A percentile compares a stretch with the other conserved stretches of the same genome.
These are phyloP conservation scores for Dinoponera quadriceps DNA, from an alignment of 1,140 invertebrate species.

Conservation along the genomic window DNA sequence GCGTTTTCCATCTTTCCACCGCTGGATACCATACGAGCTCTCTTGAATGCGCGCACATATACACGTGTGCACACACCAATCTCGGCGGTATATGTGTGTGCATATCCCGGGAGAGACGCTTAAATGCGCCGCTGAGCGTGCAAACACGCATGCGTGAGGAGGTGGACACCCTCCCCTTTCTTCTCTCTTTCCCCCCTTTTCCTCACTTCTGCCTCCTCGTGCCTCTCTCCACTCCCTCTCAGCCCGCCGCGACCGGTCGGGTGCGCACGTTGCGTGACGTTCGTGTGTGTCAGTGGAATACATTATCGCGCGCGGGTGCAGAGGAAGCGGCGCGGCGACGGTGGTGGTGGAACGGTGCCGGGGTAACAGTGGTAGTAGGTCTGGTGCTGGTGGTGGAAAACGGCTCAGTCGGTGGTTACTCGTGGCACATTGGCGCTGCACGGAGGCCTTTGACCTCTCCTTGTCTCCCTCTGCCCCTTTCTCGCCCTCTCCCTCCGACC, in stretches of 20 bases:
- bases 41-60: slow-evolving; percentile 34
- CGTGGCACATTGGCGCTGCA: slow-evolving; percentile 80
- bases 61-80: too few species aligned
- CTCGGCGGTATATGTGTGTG: slow-evolving; percentile 22
- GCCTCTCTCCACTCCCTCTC: not conserved
- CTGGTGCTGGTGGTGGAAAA: slow-evolving; percentile 68
- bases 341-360: slow-evolving; percentile 51
- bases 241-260: slow-evolving; percentile 10
- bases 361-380: slow-evolving; percentile 62
- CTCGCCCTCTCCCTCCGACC: slow-evolving; percentile 66
- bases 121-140: slow-evolving; percentile 67
- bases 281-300: slow-evolving; percentile 76
- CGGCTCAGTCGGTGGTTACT: slow-evolving; percentile 80
- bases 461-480: slow-evolving; percentile 49
- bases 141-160: slow-evolving; percentile 70
- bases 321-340: slow-evolving; percentile 59
- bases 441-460: slow-evolving; percentile 85
- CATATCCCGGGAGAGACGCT: slow-evolving; percentile 65
- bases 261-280: slow-evolving; percentile 58
- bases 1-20: slow-evolving; percentile 33
- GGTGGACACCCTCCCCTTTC: slow-evolving; percentile 28
- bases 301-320: slow-evolving; percentile 73
- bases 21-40: slow-evolving; percentile 56
- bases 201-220: not conserved
- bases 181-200: not conserved